These are phyloP conservation scores for Brachirus orientalis DNA, from an alignment of 2,113 vertebrate genomes.

Conservation along the genomic window DNA sequence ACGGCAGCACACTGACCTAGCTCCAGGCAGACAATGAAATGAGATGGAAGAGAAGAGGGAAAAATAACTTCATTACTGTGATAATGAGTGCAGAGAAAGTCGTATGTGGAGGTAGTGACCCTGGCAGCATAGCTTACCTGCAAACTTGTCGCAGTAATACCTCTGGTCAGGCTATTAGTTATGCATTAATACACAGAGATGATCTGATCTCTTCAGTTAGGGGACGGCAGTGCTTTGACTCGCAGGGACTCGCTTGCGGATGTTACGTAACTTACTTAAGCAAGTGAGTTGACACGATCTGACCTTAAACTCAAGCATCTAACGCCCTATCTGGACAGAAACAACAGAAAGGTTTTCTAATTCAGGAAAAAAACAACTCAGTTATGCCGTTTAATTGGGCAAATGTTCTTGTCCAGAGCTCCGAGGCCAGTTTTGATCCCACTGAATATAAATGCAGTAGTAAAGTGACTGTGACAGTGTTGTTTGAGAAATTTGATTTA, in stretches of 20 bases:
- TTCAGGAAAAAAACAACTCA: no score
- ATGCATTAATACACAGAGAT: constrained; percentile 74
- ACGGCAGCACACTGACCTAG: constrained; percentile 33
- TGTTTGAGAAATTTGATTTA: no score
- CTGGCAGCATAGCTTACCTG: constrained; percentile 70
- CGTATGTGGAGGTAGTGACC: constrained; percentile 64
- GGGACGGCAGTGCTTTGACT: constrained; percentile 45
- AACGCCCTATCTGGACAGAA: neutral
- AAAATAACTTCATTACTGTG: constrained; percentile 71
- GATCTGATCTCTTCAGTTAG: constrained; percentile 75
- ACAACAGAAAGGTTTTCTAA: neutral
- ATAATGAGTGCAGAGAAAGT: constrained; percentile 68
- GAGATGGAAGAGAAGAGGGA: constrained; percentile 22
- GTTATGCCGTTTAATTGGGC: no score
- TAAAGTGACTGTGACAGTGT: no score
- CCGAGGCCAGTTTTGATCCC: no score
- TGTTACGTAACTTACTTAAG: constrained; percentile 18
- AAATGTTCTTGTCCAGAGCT: no score
- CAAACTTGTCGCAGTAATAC: constrained; percentile 72
- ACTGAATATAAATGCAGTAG: no score
- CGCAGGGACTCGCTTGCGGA: constrained; percentile 37
- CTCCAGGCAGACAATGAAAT: constrained; percentile 42
- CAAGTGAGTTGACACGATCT: no score
- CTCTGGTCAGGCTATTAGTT: constrained; percentile 79
- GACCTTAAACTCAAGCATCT: neutral